Evolutionary conservation across 2,888 invertebrate species (phyloP).

Genomic region (Synanthedon tipuliformis): DNA sequence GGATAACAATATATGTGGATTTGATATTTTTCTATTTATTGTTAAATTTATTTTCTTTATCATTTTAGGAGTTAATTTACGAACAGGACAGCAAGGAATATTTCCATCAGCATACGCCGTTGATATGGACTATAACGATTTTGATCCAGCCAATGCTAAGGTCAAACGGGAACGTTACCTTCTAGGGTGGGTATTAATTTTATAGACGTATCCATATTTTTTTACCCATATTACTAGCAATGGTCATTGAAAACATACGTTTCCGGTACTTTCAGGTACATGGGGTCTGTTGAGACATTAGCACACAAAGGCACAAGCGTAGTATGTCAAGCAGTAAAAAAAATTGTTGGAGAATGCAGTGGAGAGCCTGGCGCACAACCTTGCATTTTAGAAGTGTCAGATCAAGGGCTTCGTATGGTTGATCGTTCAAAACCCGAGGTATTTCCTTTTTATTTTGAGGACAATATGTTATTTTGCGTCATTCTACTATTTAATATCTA

Average conservation of each 20-base stretch:
- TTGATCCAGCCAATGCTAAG: conserved; percentile 87
- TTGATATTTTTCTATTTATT: too few species aligned
- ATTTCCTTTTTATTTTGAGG: conserved; percentile 12
- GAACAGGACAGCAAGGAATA: conserved; percentile 93
- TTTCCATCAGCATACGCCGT: conserved; percentile 98
- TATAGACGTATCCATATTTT: background rate
- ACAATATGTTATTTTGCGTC: background rate
- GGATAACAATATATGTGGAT: too few species aligned
- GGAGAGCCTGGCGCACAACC: conserved; percentile 80
- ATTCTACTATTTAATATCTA: background rate
- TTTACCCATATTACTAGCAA: background rate
- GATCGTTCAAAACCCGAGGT: conserved; percentile 85
- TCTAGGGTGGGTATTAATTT: conserved; percentile 68
- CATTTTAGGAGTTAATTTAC: conserved; percentile 86
- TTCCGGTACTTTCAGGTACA: conserved; percentile 64
- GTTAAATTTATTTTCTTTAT: background rate
- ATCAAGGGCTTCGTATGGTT: conserved; percentile 95
- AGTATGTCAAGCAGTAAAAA: conserved; percentile 89
- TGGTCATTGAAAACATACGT: background rate
- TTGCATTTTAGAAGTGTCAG: conserved; percentile 94
- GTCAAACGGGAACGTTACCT: conserved; percentile 89
- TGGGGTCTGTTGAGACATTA: conserved; percentile 95
- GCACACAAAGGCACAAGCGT: conserved; percentile 98
- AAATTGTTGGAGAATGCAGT: conserved; percentile 80
- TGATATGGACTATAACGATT: conserved; percentile 96